phyloP scores from a whole-genome alignment of 2,888 invertebrate genomes.

The Itoplectis maculator region DNA sequence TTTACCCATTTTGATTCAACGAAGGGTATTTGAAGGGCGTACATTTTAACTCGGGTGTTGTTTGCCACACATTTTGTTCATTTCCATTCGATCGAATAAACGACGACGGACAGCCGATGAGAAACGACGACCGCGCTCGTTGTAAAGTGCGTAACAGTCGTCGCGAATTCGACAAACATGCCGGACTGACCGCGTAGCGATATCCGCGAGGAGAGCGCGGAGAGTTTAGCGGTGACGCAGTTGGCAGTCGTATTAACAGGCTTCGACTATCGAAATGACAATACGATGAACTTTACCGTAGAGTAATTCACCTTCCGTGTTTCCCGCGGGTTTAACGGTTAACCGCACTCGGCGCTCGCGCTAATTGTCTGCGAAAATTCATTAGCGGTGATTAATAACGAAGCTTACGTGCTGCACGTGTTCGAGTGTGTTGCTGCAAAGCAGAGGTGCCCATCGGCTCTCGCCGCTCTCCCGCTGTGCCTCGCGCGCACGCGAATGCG shows the following conservation, averaged over 20 bases:
- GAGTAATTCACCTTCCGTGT: slow-evolving; percentile 52
- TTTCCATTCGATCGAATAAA: no score
- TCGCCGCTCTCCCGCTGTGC: no score
- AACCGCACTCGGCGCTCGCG: slow-evolving; percentile 68
- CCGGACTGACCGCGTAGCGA: background rate
- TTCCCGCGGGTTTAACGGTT: slow-evolving; percentile 63
- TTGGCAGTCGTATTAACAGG: background rate
- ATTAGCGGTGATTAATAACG: slow-evolving; percentile 71
- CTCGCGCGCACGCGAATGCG: slow-evolving; percentile 57
- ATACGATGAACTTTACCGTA: slow-evolving; percentile 61
- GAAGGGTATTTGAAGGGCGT: no score
- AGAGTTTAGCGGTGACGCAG: background rate
- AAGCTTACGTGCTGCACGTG: slow-evolving; percentile 26
- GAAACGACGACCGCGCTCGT: no score
- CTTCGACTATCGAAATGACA: slow-evolving; percentile 61
- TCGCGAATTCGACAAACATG: no score
- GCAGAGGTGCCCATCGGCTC: slow-evolving; percentile 40
- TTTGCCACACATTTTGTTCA: no score
- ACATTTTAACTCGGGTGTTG: no score
- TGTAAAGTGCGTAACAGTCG: no score
- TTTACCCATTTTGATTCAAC: no score
- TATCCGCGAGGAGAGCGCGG: background rate
- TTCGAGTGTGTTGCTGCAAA: slow-evolving; percentile 27
- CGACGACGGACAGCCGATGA: no score
- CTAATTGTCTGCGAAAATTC: slow-evolving; percentile 72